phyloP scores from a whole-genome alignment of 2,797 vertebrate species.

The Manis pentadactyla region DNA sequence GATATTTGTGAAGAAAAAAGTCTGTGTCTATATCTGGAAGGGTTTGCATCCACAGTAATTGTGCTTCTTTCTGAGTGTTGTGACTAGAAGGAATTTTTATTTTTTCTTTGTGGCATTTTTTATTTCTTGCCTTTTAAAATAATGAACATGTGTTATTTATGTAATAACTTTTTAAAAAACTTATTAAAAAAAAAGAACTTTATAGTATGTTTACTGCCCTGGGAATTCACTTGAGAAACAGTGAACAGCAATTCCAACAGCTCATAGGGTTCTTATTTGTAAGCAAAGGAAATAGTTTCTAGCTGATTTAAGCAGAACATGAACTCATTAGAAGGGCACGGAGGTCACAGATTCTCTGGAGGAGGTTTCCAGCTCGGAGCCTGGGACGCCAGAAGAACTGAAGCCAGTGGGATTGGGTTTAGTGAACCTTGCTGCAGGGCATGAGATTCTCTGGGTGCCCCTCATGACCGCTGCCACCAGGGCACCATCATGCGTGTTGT shows the following conservation, averaged over 20 bases:
- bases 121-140: slow-evolving; percentile 27
- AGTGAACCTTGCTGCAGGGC: accelerated
- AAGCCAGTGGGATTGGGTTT: no score
- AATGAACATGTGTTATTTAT: slow-evolving; percentile 48
- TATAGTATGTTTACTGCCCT: not conserved
- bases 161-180: slow-evolving; percentile 8
- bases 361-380: not conserved
- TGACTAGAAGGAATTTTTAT: slow-evolving; percentile 1
- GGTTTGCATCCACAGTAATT: not conserved
- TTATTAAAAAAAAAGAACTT: not conserved
- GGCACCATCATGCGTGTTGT: accelerated
- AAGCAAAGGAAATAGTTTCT: not conserved
- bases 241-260: not conserved
- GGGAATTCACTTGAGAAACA: not conserved
- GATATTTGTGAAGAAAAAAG: not conserved
- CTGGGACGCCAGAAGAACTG: accelerated
- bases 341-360: not conserved
- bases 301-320: not conserved
- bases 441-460: accelerated
- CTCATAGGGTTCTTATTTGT: not conserved
- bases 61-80: not conserved
- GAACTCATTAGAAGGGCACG: not conserved
- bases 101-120: slow-evolving; percentile 5
- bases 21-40: not conserved
- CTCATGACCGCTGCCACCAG: accelerated